A percentile compares a stretch with the other conserved stretches of the same genome.
These are phyloP conservation scores for Tiliacea aurago DNA, from an alignment of 2,888 invertebrate species.

Conservation along the genomic window DNA sequence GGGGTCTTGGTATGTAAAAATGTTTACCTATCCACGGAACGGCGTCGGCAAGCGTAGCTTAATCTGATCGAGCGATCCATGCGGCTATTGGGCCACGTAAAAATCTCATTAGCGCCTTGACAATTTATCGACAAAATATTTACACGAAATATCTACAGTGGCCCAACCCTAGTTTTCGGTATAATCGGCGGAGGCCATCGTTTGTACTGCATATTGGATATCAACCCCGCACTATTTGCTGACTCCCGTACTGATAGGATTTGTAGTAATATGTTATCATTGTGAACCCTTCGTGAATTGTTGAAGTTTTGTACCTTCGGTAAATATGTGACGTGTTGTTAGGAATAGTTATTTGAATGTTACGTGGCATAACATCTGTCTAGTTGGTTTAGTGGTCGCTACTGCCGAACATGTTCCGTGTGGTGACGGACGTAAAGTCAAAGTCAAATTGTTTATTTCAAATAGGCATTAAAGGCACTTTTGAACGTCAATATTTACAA, in stretches of 20 bases:
- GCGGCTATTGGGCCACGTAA: no score
- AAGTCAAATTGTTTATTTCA: no score
- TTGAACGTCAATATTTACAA: no score
- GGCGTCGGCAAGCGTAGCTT: no score
- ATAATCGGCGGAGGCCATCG: conserved; percentile 42
- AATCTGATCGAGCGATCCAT: no score
- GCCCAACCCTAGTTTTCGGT: conserved; percentile 26
- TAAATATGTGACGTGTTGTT: background rate
- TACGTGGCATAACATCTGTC: background rate
- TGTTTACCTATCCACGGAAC: no score
- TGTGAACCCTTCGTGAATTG: conserved; percentile 15
- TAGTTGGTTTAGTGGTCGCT: no score
- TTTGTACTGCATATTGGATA: conserved; percentile 57
- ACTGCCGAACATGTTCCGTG: no score
- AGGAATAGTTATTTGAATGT: background rate
- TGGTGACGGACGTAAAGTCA: no score
- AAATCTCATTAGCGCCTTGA: no score
- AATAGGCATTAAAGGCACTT: no score
- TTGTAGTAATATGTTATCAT: conserved; percentile 38
- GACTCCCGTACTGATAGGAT: conserved; percentile 17
- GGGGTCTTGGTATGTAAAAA: no score
- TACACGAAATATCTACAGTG: conserved; percentile 4
- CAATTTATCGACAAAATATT: background rate
- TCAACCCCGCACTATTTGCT: conserved; percentile 44
- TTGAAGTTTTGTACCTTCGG: conserved; percentile 4